These are phyloP conservation scores for Galbula dea DNA, from an alignment of 2,113 vertebrate species.

Conservation along the genomic window DNA sequence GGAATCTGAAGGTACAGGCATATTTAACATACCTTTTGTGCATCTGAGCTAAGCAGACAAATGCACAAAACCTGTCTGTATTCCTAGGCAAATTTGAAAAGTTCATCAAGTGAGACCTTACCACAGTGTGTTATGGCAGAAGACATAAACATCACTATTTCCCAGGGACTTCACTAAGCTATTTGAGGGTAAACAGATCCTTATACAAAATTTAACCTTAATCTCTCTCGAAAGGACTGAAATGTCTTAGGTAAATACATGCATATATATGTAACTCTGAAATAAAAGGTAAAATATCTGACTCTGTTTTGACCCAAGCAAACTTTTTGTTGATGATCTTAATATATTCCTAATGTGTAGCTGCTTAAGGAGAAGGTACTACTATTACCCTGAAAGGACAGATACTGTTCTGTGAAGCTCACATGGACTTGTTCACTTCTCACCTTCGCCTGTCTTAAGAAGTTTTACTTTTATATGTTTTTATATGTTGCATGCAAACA, in stretches of 20 bases:
- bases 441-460: no score
- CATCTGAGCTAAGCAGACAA: background rate
- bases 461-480: no score
- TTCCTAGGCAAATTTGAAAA: background rate
- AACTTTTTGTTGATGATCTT: background rate
- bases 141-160: background rate
- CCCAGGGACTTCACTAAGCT: background rate
- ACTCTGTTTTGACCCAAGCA: background rate
- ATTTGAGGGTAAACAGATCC: background rate
- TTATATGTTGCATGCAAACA: constrained; percentile 31
- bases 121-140: background rate
- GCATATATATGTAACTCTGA: background rate
- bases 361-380: background rate
- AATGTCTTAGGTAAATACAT: background rate
- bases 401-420: background rate
- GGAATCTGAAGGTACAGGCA: background rate
- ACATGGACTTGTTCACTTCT: background rate
- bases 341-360: background rate
- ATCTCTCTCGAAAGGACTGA: background rate
- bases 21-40: background rate
- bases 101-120: background rate
- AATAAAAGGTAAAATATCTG: background rate
- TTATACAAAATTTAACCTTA: background rate
- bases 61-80: background rate
- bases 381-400: background rate